phyloP scores from a whole-genome alignment of 2,888 invertebrate species.

The Petrolisthes cinctipes region DNA sequence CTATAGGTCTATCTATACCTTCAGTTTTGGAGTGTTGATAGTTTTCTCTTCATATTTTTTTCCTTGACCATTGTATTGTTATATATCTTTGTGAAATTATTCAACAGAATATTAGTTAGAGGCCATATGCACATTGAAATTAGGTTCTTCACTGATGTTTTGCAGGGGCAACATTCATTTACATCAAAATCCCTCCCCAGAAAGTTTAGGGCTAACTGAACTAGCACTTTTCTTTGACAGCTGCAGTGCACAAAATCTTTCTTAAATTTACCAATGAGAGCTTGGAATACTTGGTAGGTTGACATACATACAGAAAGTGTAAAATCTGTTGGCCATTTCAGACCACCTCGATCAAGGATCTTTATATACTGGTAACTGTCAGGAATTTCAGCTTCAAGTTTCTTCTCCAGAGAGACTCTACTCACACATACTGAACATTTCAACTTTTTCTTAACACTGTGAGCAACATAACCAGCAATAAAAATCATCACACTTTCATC shows the following conservation, averaged over 20 bases:
- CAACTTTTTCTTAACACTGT: constrained; percentile 29
- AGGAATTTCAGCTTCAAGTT: constrained; percentile 29
- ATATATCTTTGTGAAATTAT: constrained; percentile 20
- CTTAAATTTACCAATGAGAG: constrained; percentile 1
- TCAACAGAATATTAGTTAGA: constrained; percentile 9
- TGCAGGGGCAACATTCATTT: constrained; percentile 21
- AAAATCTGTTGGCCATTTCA: constrained; percentile 44
- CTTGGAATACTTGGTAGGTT: constrained; percentile 28
- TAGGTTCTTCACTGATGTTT: constrained; percentile 11
- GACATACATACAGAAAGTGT: constrained; percentile 25
- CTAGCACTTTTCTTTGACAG: constrained; percentile 26
- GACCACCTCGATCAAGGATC: constrained; percentile 36
- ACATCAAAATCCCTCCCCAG: constrained; percentile 20
- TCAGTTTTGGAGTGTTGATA: constrained; percentile 8
- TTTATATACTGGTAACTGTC: constrained; percentile 32
- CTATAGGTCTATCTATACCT: no score
- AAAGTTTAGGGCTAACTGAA: constrained; percentile 15
- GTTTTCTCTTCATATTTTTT: background rate
- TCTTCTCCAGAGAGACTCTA: constrained; percentile 28
- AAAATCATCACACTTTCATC: constrained; percentile 25
- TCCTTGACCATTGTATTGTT: constrained; percentile 7
- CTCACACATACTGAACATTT: constrained; percentile 20
- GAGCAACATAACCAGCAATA: constrained; percentile 35
- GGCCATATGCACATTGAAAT: constrained; percentile 25
- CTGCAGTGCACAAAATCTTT: constrained; percentile 23